Evolutionary conservation across 2,797 vertebrate genomes (phyloP).

Genomic region (Neostethus bicornis): DNA sequence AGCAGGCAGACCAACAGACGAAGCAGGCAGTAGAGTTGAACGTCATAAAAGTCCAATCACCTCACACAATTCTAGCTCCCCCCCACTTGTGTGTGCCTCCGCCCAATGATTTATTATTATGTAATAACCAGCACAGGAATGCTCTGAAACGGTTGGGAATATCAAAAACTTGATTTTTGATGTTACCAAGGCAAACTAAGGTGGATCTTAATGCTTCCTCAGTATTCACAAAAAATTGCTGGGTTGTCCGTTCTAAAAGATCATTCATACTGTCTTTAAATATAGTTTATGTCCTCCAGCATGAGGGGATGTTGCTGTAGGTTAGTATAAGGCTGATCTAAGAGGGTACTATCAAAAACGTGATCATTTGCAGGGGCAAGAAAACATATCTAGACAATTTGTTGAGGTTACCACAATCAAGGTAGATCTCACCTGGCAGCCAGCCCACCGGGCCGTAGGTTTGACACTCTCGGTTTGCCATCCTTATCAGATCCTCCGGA

Average conservation of each 20-base stretch:
- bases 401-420: slow-evolving; percentile 48
- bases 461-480: slow-evolving; percentile 95
- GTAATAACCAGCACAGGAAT: too few relatives aligned
- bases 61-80: slow-evolving; percentile 41
- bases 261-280: too few relatives aligned
- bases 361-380: slow-evolving; percentile 26
- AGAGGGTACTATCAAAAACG: slow-evolving; percentile 41
- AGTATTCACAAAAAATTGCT: too few relatives aligned
- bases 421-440: slow-evolving; percentile 91
- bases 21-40: slow-evolving; percentile 46
- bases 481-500: slow-evolving; percentile 98
- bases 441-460: slow-evolving; percentile 92
- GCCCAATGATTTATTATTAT: slow-evolving; percentile 60
- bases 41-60: slow-evolving; percentile 34
- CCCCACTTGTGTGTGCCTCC: slow-evolving; percentile 38
- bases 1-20: slow-evolving; percentile 51
- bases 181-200: too few relatives aligned
- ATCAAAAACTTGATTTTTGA: too few relatives aligned
- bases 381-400: slow-evolving; percentile 43
- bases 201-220: too few relatives aligned
- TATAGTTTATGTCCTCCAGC: background rate
- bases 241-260: too few relatives aligned
- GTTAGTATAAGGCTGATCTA: slow-evolving; percentile 43
- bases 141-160: too few relatives aligned
- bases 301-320: slow-evolving; percentile 2